Percentiles rank a stretch among this genome's conserved stretches.
Conservation (phyloP, 2,888 invertebrate genomes). For the Phengaris alcon region DNA sequence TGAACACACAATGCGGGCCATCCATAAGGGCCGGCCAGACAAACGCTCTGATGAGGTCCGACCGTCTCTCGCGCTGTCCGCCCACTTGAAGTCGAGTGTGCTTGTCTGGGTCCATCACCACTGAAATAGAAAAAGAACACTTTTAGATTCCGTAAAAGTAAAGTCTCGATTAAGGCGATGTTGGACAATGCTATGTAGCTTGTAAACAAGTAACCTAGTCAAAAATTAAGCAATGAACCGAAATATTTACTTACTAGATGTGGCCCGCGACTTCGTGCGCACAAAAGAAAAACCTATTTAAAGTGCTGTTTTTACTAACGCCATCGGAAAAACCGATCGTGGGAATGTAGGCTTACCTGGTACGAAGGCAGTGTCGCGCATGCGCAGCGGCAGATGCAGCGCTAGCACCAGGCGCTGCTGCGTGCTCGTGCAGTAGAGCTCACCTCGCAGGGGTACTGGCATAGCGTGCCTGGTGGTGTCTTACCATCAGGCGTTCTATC, state of each 20-base stretch:
- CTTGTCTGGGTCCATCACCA: constrained; percentile 84
- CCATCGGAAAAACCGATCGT: too few species aligned
- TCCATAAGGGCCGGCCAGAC: constrained; percentile 93
- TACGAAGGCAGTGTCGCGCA: constrained; percentile 83
- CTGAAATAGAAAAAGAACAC: constrained; percentile 51
- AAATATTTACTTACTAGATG: too few species aligned
- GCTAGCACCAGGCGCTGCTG: constrained; percentile 91
- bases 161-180: too few species aligned
- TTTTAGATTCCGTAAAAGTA: background rate
- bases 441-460: constrained; percentile 95
- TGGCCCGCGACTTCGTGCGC: too few species aligned
- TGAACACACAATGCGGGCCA: constrained; percentile 87
- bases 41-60: constrained; percentile 87
- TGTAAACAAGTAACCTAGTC: too few species aligned
- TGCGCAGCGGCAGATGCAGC: constrained; percentile 84
- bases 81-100: constrained; percentile 84
- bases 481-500: too few species aligned
- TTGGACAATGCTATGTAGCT: too few species aligned
- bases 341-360: constrained; percentile 63
- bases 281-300: too few species aligned
- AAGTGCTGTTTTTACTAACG: too few species aligned
- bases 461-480: constrained; percentile 74
- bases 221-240: too few species aligned
- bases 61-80: constrained; percentile 85
- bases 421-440: constrained; percentile 87